A percentile compares a stretch with the other conserved stretches of the same genome.
Evolutionary conservation across 2,888 invertebrate species (phyloP).

Genomic region (Matsumyia berberina): DNA sequence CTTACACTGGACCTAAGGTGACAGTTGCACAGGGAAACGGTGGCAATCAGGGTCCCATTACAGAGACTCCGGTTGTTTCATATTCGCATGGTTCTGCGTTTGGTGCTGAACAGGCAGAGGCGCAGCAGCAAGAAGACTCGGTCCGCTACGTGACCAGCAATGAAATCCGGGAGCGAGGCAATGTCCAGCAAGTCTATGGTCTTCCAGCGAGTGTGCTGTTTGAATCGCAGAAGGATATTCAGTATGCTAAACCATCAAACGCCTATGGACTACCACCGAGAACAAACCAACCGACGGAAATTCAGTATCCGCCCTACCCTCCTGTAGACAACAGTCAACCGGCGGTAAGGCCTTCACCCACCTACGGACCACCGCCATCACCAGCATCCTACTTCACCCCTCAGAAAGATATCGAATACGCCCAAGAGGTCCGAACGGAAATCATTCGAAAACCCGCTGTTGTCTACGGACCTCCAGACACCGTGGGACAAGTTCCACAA

Average conservation of each 20-base stretch:
- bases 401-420: conserved; percentile 50
- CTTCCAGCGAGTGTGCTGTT: conserved; percentile 46
- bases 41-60: conserved; percentile 63
- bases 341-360: not conserved
- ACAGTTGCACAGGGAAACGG: conserved; percentile 78
- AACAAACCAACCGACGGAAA: conserved; percentile 18
- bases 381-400: conserved; percentile 4
- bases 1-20: conserved; percentile 60
- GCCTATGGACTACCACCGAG: conserved; percentile 46
- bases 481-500: conserved; percentile 37
- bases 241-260: conserved; percentile 39
- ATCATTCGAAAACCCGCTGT: conserved; percentile 55
- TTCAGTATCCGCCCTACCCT: conserved; percentile 21
- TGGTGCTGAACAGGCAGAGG: conserved; percentile 37
- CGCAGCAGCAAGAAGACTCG: conserved; percentile 50
- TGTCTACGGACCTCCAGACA: conserved; percentile 69
- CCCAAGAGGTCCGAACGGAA: conserved; percentile 1
- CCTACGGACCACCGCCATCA: not conserved
- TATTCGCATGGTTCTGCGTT: conserved; percentile 69
- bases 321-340: not conserved
- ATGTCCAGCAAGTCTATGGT: conserved; percentile 44
- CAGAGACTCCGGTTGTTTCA: conserved; percentile 53
- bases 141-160: conserved; percentile 77
- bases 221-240: conserved; percentile 49
- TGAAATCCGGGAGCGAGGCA: conserved; percentile 55